Conservation (phyloP, 2,113 vertebrate genomes). For the Protobothrops mucrosquamatus region DNA sequence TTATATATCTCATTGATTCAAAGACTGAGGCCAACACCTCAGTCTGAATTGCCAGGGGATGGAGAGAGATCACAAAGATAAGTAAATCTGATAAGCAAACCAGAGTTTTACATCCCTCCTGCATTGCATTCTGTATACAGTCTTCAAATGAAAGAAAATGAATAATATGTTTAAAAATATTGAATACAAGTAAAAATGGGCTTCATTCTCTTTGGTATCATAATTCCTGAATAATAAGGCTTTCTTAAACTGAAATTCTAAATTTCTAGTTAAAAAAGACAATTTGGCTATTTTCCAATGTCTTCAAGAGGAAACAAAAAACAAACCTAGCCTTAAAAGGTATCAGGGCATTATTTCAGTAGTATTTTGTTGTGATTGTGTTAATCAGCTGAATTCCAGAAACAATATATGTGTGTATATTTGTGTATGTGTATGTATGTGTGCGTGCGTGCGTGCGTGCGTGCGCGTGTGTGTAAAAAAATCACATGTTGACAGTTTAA, state of each 20-base stretch:
- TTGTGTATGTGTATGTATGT: too few relatives aligned
- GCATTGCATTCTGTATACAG: slow-evolving; percentile 39
- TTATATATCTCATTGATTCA: slow-evolving; percentile 38
- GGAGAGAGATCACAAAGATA: slow-evolving; percentile 37
- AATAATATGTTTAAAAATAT: slow-evolving; percentile 20
- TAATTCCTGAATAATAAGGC: slow-evolving; percentile 40
- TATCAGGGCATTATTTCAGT: slow-evolving; percentile 9
- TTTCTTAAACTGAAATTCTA: slow-evolving; percentile 44
- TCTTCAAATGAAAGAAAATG: slow-evolving; percentile 47
- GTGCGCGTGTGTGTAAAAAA: background rate
- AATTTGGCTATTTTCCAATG: slow-evolving; percentile 12
- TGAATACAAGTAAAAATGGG: slow-evolving; percentile 41
- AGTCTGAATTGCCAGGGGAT: slow-evolving; percentile 35
- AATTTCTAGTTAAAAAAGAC: slow-evolving; percentile 28
- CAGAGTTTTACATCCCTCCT: slow-evolving; percentile 24
- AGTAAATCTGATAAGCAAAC: slow-evolving; percentile 41
- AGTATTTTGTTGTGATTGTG: slow-evolving; percentile 2
- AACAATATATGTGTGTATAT: background rate
- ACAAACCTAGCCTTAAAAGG: slow-evolving; percentile 8
- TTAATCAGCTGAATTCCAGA: slow-evolving; percentile 15
- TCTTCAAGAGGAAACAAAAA: slow-evolving; percentile 15
- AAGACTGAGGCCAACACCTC: slow-evolving; percentile 17
- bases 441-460: accelerated
- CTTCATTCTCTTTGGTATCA: slow-evolving; percentile 49
- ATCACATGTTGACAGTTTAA: background rate